phyloP scores from a whole-genome alignment of 2,888 invertebrate genomes.

The Tanytarsus gracilentus region DNA sequence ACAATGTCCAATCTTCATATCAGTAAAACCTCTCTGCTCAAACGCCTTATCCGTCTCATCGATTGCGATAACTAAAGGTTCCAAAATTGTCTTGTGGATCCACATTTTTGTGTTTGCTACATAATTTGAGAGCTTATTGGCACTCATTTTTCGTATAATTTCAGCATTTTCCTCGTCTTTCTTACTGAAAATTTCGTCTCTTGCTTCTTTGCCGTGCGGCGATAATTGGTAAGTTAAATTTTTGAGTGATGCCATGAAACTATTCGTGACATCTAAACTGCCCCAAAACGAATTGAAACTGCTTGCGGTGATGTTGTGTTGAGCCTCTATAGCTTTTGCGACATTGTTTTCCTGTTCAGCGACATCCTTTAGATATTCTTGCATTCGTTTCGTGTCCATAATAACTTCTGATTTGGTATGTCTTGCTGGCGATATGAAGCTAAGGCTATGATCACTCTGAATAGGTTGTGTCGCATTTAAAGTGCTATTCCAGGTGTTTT shows the following conservation, averaged over 20 bases:
- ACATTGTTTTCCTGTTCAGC: conserved; percentile 34
- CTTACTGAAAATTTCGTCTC: conserved; percentile 33
- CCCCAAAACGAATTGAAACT: conserved; percentile 42
- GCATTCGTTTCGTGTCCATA: conserved; percentile 44
- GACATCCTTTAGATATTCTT: conserved; percentile 42
- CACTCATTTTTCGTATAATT: conserved; percentile 42
- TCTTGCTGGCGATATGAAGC: conserved; percentile 1
- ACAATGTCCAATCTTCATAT: conserved; percentile 58
- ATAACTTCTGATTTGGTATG: conserved; percentile 40
- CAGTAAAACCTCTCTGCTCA: conserved; percentile 57
- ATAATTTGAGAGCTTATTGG: conserved; percentile 63
- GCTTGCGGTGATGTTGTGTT: conserved; percentile 30
- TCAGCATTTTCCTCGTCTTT: conserved; percentile 40
- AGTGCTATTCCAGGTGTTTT: neutral
- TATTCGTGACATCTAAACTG: conserved; percentile 38
- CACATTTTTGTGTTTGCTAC: conserved; percentile 72
- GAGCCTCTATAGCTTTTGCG: conserved; percentile 11
- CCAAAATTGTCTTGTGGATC: conserved; percentile 75
- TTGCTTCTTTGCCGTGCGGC: conserved; percentile 35
- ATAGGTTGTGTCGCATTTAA: neutral
- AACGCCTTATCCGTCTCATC: conserved; percentile 60
- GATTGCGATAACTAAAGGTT: conserved; percentile 65
- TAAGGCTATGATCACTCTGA: neutral
- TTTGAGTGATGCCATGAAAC: conserved; percentile 39
- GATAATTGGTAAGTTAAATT: conserved; percentile 42